Conservation (phyloP, 2,113 vertebrate genomes). For the Bettongia penicillata region DNA sequence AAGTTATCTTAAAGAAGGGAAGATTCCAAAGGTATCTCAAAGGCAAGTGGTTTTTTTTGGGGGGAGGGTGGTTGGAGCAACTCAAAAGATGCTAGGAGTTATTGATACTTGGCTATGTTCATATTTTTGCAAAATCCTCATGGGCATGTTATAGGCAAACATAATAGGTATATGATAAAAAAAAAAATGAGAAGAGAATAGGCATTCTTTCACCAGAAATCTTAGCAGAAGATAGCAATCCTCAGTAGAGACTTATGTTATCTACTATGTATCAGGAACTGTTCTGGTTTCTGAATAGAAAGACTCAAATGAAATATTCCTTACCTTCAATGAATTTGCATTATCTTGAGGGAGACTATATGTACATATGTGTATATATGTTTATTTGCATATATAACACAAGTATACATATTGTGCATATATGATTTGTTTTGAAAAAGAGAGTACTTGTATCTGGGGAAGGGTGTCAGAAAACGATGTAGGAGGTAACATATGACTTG, state of each 20-base stretch:
- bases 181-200: neutral
- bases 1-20: neutral
- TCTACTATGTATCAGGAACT: neutral
- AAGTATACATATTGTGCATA: neutral
- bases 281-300: neutral
- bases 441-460: neutral
- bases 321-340: neutral
- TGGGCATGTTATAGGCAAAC: neutral
- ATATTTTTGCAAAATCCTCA: neutral
- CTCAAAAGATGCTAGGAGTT: neutral
- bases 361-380: neutral
- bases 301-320: neutral
- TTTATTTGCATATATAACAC: no score
- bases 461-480: neutral
- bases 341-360: neutral
- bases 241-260: neutral
- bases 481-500: neutral
- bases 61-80: neutral
- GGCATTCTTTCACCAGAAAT: neutral
- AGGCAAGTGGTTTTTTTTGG: neutral
- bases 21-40: neutral
- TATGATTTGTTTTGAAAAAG: neutral
- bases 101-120: neutral
- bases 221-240: neutral
- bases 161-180: neutral